Evolutionary conservation across 2,113 vertebrate genomes (phyloP).

Genomic region (Nothoprocta perdicaria): DNA sequence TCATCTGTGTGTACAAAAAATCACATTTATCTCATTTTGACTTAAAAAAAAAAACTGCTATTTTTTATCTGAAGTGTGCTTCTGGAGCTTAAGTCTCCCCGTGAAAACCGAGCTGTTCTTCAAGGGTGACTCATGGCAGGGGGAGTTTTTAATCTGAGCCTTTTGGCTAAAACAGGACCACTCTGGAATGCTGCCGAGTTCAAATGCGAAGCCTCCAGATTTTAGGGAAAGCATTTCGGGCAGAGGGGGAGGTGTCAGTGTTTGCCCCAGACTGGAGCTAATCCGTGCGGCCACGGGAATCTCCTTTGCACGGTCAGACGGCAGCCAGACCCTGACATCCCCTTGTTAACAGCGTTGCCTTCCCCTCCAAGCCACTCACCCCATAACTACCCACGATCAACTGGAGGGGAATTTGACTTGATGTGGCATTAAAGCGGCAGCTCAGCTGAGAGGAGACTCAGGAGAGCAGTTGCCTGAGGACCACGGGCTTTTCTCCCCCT

Average conservation of each 20-base stretch:
- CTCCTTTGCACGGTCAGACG: not conserved
- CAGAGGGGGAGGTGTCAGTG: not conserved
- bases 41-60: not conserved
- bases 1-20: not conserved
- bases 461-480: not conserved
- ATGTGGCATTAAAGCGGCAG: accelerated
- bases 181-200: not conserved
- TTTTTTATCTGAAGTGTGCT: not conserved
- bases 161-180: not conserved
- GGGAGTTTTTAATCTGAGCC: not conserved
- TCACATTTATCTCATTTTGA: not conserved
- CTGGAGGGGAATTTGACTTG: not conserved
- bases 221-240: not conserved
- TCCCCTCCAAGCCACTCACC: not conserved
- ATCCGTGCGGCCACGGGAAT: slow-evolving; percentile 23
- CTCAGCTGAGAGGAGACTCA: not conserved
- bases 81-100: not conserved
- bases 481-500: not conserved
- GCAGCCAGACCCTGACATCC: slow-evolving; percentile 45
- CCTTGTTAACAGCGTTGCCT: slow-evolving; percentile 24
- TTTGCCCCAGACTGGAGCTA: slow-evolving; percentile 25
- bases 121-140: not conserved
- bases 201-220: not conserved
- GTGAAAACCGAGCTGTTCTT: not conserved
- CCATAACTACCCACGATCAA: not conserved